A percentile compares a stretch with the other conserved stretches of the same genome.
phyloP scores from a whole-genome alignment of 2,797 vertebrate genomes.

The Coracias cyanogaster region DNA sequence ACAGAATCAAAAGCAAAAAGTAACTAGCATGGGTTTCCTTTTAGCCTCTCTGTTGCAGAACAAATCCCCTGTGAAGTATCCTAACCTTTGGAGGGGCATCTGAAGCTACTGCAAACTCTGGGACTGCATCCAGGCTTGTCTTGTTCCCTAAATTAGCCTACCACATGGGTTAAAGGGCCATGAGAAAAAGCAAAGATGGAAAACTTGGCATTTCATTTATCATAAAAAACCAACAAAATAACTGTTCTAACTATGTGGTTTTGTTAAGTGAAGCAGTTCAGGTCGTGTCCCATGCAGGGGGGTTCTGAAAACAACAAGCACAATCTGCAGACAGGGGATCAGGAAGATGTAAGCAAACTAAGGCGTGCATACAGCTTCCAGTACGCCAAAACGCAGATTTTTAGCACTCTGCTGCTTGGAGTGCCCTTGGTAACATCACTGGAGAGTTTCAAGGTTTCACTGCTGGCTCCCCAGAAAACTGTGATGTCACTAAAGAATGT shows the following conservation, averaged over 20 bases:
- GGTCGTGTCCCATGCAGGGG: constrained; percentile 32
- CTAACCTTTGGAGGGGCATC: constrained; percentile 71
- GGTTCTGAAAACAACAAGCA: constrained; percentile 15
- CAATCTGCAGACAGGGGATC: background rate
- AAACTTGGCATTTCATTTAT: constrained; percentile 51
- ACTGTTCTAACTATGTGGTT: constrained; percentile 42
- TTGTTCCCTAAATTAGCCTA: constrained; percentile 70
- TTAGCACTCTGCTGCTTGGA: background rate
- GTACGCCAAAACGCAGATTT: background rate
- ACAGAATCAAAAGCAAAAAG: constrained; percentile 53
- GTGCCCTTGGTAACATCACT: background rate
- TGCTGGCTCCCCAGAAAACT: background rate
- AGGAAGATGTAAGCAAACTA: background rate
- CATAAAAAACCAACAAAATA: constrained; percentile 34
- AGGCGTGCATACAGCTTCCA: background rate
- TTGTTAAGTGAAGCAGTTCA: constrained; percentile 47
- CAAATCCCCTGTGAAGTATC: constrained; percentile 54
- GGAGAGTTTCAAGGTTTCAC: background rate
- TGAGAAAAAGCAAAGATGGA: constrained; percentile 62
- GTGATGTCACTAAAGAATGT: background rate
- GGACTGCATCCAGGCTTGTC: constrained; percentile 66
- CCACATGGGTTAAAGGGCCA: constrained; percentile 68
- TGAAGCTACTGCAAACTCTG: constrained; percentile 69
- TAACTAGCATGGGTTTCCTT: constrained; percentile 48
- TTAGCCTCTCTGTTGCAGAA: constrained; percentile 50